phyloP scores from a whole-genome alignment of 1,140 invertebrate species.

The Pomacea maculata region DNA sequence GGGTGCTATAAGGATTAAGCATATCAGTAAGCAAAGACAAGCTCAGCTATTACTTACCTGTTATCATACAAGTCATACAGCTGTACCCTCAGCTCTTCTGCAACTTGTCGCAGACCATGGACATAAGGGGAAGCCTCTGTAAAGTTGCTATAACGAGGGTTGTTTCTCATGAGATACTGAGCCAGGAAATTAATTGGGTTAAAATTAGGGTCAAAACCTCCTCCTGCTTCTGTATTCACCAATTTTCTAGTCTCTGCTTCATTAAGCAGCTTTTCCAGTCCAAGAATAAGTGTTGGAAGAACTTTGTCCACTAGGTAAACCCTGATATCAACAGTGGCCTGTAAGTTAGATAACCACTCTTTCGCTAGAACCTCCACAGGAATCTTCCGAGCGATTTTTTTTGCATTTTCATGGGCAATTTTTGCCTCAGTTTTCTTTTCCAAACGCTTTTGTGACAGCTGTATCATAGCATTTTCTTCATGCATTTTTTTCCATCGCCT shows the following conservation, averaged over 20 bases:
- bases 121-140: constrained; percentile 64
- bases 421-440: constrained; percentile 54
- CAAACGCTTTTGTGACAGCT: constrained; percentile 50
- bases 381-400: constrained; percentile 59
- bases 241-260: constrained; percentile 61
- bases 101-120: constrained; percentile 58
- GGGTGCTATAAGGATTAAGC: no score
- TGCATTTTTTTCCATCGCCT: constrained; percentile 56
- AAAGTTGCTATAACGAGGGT: constrained; percentile 64
- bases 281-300: constrained; percentile 63
- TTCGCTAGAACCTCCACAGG: constrained; percentile 62
- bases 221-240: constrained; percentile 40
- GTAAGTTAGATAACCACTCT: constrained; percentile 60
- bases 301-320: constrained; percentile 63
- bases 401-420: constrained; percentile 48
- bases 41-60: constrained; percentile 43
- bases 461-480: constrained; percentile 61
- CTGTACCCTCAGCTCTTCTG: constrained; percentile 59
- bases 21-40: no score
- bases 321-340: constrained; percentile 59
- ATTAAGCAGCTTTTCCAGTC: constrained; percentile 62
- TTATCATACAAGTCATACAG: constrained; percentile 63
- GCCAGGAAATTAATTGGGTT: constrained; percentile 66
- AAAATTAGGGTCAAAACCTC: constrained; percentile 57
- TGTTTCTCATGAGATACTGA: constrained; percentile 65